Evolutionary conservation across 2,113 vertebrate genomes (phyloP).

Genomic region (Corydoras maculifer): DNA sequence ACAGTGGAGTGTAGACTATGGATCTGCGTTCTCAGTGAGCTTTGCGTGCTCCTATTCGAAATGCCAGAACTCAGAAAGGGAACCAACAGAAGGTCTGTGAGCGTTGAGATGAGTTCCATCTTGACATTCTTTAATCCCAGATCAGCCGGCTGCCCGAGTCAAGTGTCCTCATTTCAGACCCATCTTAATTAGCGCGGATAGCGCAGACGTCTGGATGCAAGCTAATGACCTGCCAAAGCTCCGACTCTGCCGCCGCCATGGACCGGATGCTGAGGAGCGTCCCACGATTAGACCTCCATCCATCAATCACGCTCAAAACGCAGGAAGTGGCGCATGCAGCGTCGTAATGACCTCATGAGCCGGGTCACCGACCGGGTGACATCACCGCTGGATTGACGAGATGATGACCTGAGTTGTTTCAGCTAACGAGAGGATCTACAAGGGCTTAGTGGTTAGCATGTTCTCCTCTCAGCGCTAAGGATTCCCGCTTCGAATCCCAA

Average conservation of each 20-base stretch:
- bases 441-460: no score
- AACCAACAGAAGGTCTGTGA: slow-evolving; percentile 5
- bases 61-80: no score
- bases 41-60: no score
- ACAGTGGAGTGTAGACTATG: no score
- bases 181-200: slow-evolving; percentile 39
- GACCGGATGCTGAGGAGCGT: background rate
- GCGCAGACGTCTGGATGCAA: slow-evolving; percentile 19
- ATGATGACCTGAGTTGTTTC: background rate
- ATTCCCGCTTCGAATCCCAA: no score
- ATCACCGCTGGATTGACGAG: background rate
- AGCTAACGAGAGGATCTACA: background rate
- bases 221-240: slow-evolving; percentile 21
- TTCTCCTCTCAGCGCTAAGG: no score
- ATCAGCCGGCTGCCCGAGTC: slow-evolving; percentile 18
- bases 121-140: slow-evolving; percentile 31
- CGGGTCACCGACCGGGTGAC: slow-evolving; percentile 9
- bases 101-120: slow-evolving; percentile 14
- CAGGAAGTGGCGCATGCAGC: background rate
- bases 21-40: no score
- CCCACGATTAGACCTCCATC: slow-evolving; percentile 27
- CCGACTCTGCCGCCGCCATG: slow-evolving; percentile 15
- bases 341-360: slow-evolving; percentile 23
- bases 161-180: slow-evolving; percentile 15
- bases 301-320: slow-evolving; percentile 3